Evolutionary conservation across 92 coral and sea anemone species (phyloP).

Genomic region (Phenganax subtilis): DNA sequence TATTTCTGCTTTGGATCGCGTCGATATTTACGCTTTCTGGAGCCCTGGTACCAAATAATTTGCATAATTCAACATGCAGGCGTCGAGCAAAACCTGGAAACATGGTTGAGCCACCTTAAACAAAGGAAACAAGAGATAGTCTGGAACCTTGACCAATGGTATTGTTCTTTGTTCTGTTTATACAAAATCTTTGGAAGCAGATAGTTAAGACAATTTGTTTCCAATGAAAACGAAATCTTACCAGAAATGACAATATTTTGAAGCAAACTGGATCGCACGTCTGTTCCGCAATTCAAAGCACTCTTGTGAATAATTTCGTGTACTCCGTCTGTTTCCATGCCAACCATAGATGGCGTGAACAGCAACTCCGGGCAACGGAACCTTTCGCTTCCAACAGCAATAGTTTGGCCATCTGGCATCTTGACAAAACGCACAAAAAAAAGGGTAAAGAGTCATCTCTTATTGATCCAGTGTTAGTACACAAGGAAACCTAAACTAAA

Average conservation of each 20-base stretch:
- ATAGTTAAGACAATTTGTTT: not conserved
- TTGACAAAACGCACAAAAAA: conserved; percentile 24
- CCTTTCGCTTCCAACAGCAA: conserved; percentile 78
- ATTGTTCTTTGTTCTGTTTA: too few relatives aligned
- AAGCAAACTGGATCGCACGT: conserved; percentile 67
- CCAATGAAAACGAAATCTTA: conserved; percentile 15
- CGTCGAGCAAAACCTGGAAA: conserved; percentile 77
- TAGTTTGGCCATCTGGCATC: conserved; percentile 95
- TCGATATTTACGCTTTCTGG: conserved; percentile 70
- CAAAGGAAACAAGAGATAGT: not conserved
- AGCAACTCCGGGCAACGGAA: conserved; percentile 96
- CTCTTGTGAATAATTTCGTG: conserved; percentile 81
- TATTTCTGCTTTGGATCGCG: conserved; percentile 72
- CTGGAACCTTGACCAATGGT: not conserved
- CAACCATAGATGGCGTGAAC: conserved; percentile 77
- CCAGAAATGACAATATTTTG: conserved; percentile 80
- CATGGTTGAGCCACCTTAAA: conserved; percentile 82
- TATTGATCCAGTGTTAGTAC: not conserved
- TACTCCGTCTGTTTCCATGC: conserved; percentile 79
- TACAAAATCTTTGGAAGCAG: too few relatives aligned
- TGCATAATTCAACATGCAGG: conserved; percentile 71
- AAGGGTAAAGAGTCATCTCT: not conserved
- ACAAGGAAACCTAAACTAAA: not conserved
- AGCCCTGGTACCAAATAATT: conserved; percentile 61
- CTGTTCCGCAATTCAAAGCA: conserved; percentile 75